These are phyloP conservation scores for Drosophila rhopaloa DNA, from an alignment of 1,140 invertebrate genomes.

Conservation along the genomic window DNA sequence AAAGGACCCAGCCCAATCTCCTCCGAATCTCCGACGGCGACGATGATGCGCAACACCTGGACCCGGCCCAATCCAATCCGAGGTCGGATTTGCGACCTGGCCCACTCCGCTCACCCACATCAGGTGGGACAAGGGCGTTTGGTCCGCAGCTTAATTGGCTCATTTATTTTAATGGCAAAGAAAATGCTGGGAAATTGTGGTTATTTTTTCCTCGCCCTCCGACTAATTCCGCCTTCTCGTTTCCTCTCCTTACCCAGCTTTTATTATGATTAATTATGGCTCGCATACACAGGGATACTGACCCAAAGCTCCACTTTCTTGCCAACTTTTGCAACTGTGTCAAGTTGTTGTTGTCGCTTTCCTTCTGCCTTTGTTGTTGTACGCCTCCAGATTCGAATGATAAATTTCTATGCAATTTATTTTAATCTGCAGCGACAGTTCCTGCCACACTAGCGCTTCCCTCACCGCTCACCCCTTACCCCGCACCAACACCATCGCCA, in stretches of 20 bases:
- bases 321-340: constrained; percentile 74
- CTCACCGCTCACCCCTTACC: background rate
- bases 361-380: constrained; percentile 34
- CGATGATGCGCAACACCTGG: constrained; percentile 72
- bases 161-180: constrained; percentile 82
- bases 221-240: constrained; percentile 20
- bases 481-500: constrained; percentile 3
- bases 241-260: constrained; percentile 46
- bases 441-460: constrained; percentile 9
- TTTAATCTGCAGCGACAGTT: constrained; percentile 75
- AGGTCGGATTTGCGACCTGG: constrained; percentile 30
- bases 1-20: background rate
- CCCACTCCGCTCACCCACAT: constrained; percentile 42
- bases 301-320: constrained; percentile 77
- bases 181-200: constrained; percentile 74
- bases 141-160: constrained; percentile 73
- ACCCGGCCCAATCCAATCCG: constrained; percentile 11
- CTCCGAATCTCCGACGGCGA: constrained; percentile 23
- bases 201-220: constrained; percentile 41
- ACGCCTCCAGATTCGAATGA: constrained; percentile 65
- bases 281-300: constrained; percentile 45
- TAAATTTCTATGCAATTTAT: constrained; percentile 80
- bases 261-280: constrained; percentile 81
- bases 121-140: constrained; percentile 42
- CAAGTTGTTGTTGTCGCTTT: constrained; percentile 51